Evolutionary conservation across 2,113 vertebrate genomes (phyloP), one percentile per base, ranked within the genome.

Genomic region (Gallinago jamesoni): DNA sequence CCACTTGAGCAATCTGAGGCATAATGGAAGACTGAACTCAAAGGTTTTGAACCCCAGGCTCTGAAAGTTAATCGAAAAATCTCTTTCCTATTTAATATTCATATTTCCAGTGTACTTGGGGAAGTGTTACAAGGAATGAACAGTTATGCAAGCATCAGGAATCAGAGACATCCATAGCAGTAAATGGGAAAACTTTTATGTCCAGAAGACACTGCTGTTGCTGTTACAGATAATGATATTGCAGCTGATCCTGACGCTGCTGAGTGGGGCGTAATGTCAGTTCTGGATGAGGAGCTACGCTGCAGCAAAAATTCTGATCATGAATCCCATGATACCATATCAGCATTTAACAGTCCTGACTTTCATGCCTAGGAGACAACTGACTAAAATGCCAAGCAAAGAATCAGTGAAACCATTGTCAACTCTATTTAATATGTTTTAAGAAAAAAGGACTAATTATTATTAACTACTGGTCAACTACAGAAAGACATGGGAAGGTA

Each of bases 241-340:
- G 25, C 63, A 93, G 82, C 89, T 95, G 95, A 98, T 97, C 90
- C 76, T 91, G 91, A 93, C 95, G 86, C 85, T 95, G 92, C 94
- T 82, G 82, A 96, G 88, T 91, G 57, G 93, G 95, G 89, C 33
- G 48, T 97, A 97, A 97, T 97, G 97, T 98, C 97, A 98, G 95
- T 97, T 97, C 96, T 96, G 97, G 95, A 97, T 95, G 96, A 98
- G 88, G 91, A 92, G 81, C 81, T 95, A 52, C 82, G 90, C 80
- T 94, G 87, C 55, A 94, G 96, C 91, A 95, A 97, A 96, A 97
- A 96, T 97, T 97, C 96, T 95, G 96, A 97, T 98, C 96, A 97
- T 95, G 96, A 97, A 94, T 98, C 97, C 97, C 97, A 48, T 92
- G 98, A 93, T 92, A 97, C 97, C 95, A 66, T 88, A 95, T 98